A percentile compares a stretch with the other conserved stretches of the same genome.
Evolutionary conservation across 2,888 invertebrate species (phyloP).

Genomic region (Nebria brevicollis): DNA sequence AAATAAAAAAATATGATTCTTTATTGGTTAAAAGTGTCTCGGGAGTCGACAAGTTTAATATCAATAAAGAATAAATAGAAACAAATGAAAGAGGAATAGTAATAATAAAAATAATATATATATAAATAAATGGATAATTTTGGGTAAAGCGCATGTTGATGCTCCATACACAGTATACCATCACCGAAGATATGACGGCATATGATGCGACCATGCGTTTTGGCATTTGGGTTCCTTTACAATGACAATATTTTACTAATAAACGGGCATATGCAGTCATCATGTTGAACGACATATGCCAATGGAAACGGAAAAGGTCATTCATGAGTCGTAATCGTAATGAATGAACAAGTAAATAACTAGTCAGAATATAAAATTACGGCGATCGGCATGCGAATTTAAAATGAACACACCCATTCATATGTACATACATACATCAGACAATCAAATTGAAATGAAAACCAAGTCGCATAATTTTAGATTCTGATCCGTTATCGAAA

Average conservation of each 20-base stretch:
- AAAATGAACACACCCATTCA: background rate
- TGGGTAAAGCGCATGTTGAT: constrained; percentile 11
- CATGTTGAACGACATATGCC: background rate
- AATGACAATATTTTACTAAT: constrained; percentile 35
- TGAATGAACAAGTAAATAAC: background rate
- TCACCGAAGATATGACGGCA: constrained; percentile 32
- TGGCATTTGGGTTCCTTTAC: constrained; percentile 31
- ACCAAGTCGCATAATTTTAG: too few species aligned
- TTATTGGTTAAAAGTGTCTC: constrained; percentile 25
- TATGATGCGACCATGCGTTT: constrained; percentile 19
- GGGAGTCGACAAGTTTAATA: constrained; percentile 32
- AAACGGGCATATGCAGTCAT: background rate
- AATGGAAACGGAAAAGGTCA: background rate
- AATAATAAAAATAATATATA: background rate
- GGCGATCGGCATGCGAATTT: background rate
- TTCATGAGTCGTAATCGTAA: background rate
- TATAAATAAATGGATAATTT: constrained; percentile 19
- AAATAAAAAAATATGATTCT: too few species aligned
- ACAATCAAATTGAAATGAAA: constrained; percentile 12
- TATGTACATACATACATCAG: constrained; percentile 22
- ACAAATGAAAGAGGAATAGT: background rate
- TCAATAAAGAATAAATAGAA: constrained; percentile 12
- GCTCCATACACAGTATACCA: constrained; percentile 27
- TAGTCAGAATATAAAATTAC: background rate
- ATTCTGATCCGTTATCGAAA: too few species aligned